Evolutionary conservation across 2,797 vertebrate genomes (phyloP), one percentile per base, ranked within the genome.

Genomic region (Rhinoraja longicauda): DNA sequence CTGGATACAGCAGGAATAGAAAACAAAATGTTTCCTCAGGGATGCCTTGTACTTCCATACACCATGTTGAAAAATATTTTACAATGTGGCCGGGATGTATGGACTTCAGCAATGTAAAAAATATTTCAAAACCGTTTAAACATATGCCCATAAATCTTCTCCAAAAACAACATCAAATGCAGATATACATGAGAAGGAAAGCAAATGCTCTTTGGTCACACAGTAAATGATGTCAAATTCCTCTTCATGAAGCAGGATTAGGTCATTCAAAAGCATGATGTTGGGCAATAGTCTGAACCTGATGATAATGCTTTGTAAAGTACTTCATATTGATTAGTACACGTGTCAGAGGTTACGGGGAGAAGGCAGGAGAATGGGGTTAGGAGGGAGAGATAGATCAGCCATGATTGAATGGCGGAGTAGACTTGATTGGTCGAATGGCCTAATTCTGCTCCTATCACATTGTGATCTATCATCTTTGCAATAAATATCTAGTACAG

Each of bases 1-100:
- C 21, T 92, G 36, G n/a, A 92, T 32, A 45, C 29, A 26, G 24
- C 90, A 92, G 70, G 67, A 29, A n/a, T 62, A 86, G 57, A 62
- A 13, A 62, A n/a, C 12, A 45, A 91, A 73, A 92, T 26, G 67
- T 73, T 53, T 53, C 39, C 90, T 75, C 39, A 19, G 70, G 90
- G 70, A 73, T 29, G 70, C 12, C 45, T 29, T 91, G 90, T 92
- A 92, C 90, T 92, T 75, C 70, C 39, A 75, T 72, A 4, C 72
- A 73, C 67, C 90, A 91, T 45, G 90, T 29, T 91, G 90, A 91
- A 91, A 91, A 91, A 91, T 91, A 36, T 91, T 91, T 91, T 39
- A 29, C 36, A 73, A 39, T 73, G 36, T 91, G 90, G 67, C 67
- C 24, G 88, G 32, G 67, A 70, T 72, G 88, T 24, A 45, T 70